These are phyloP conservation scores for Euwallacea fornicatus DNA, from an alignment of 1,140 invertebrate genomes.

Conservation along the genomic window DNA sequence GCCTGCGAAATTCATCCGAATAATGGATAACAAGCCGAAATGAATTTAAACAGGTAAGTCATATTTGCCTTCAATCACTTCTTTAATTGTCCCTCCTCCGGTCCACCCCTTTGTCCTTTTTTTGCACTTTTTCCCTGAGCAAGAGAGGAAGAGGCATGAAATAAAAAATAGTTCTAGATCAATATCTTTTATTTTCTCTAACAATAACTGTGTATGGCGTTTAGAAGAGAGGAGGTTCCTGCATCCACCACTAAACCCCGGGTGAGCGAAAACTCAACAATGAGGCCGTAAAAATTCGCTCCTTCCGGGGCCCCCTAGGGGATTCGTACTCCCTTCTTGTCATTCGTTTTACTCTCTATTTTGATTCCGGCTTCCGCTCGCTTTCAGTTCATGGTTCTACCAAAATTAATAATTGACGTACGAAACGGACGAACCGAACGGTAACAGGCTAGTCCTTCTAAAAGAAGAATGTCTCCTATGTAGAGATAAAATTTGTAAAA, in stretches of 20 bases:
- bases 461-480: background rate
- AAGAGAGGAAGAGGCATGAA: background rate
- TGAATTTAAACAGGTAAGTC: background rate
- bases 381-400: background rate
- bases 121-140: no score
- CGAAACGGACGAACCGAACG: constrained; percentile 3
- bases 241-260: no score
- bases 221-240: background rate
- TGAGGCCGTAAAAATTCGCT: no score
- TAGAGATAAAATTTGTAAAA: constrained; percentile 4
- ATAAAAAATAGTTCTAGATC: constrained; percentile 9
- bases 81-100: no score
- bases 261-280: no score
- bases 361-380: background rate
- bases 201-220: constrained; percentile 18
- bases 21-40: background rate
- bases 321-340: background rate
- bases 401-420: constrained; percentile 6
- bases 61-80: no score
- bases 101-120: no score
- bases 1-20: background rate
- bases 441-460: constrained; percentile 4
- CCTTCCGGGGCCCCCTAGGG: background rate
- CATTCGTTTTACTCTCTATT: constrained; percentile 2
- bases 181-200: constrained; percentile 19